phyloP scores from a whole-genome alignment of 1,140 invertebrate species.

The Tetraneura akinire region DNA sequence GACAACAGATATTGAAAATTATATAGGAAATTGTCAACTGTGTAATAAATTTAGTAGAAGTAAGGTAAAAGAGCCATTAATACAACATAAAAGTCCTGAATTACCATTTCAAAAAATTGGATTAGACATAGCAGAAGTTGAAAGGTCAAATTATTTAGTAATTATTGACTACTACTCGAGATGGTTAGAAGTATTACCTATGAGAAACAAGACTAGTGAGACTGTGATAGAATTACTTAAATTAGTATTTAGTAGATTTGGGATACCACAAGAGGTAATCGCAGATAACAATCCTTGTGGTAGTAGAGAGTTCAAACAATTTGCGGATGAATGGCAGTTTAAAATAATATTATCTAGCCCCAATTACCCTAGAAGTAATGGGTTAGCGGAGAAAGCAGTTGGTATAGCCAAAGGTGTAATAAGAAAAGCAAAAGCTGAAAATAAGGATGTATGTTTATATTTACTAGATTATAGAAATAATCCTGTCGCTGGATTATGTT shows the following conservation, averaged over 20 bases:
- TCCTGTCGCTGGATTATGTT: neutral
- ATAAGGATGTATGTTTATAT: constrained; percentile 50
- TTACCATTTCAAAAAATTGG: constrained; percentile 52
- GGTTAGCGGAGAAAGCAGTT: constrained; percentile 58
- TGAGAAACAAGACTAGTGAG: neutral
- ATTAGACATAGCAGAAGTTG: constrained; percentile 52
- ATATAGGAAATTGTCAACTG: constrained; percentile 1
- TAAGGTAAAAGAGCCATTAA: constrained; percentile 16
- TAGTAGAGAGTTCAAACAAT: neutral
- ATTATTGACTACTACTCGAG: constrained; percentile 15
- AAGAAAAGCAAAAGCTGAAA: too few relatives aligned
- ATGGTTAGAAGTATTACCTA: neutral
- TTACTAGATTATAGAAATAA: constrained; percentile 44
- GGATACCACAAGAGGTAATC: neutral
- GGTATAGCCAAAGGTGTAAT: constrained; percentile 58
- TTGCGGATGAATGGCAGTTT: neutral
- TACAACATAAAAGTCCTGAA: neutral
- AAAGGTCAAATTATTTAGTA: constrained; percentile 47
- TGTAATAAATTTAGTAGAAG: constrained; percentile 13
- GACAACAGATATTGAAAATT: constrained; percentile 3
- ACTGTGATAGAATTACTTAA: constrained; percentile 54
- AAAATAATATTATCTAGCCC: neutral
- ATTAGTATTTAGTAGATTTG: constrained; percentile 28
- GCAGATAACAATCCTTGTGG: neutral
- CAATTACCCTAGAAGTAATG: too few relatives aligned